A percentile compares a stretch with the other conserved stretches of the same genome.
Conservation (phyloP, 2,888 invertebrate genomes). For the Leptopilina drosophilae region DNA sequence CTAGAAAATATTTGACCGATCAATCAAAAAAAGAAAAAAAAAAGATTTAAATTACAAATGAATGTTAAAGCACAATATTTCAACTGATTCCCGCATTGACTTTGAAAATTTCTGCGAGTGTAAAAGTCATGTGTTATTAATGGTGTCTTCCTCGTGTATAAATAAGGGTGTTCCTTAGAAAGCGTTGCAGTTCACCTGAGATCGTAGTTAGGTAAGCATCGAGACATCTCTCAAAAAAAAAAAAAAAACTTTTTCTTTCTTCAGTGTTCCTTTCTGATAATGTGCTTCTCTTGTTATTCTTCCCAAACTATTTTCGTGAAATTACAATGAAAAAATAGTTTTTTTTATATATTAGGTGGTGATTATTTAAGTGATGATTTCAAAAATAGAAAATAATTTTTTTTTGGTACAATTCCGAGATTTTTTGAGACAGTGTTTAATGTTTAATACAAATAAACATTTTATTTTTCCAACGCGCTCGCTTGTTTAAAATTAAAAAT, state of each 20-base stretch:
- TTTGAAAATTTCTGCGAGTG: slow-evolving; percentile 51
- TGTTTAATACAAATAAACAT: no score
- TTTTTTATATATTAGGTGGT: background rate
- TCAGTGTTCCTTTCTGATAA: slow-evolving; percentile 9
- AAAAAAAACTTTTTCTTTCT: slow-evolving; percentile 42
- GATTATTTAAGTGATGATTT: no score
- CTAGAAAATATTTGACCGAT: no score
- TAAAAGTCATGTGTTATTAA: slow-evolving; percentile 55
- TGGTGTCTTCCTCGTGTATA: slow-evolving; percentile 71
- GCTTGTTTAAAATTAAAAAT: no score
- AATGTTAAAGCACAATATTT: background rate
- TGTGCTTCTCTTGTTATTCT: background rate
- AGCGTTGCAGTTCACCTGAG: slow-evolving; percentile 71
- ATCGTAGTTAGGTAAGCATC: slow-evolving; percentile 72
- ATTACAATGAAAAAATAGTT: background rate
- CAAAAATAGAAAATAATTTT: no score
- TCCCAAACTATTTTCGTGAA: background rate
- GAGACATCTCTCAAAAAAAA: slow-evolving; percentile 34
- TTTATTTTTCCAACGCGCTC: background rate
- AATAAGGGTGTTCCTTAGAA: slow-evolving; percentile 70
- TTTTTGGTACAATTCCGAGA: no score
- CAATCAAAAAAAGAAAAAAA: no score
- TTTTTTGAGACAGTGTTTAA: background rate
- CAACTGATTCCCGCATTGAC: background rate
- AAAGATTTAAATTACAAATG: background rate